Conservation (phyloP, 2,888 invertebrate genomes). For the Patella ulyssiponensis region DNA sequence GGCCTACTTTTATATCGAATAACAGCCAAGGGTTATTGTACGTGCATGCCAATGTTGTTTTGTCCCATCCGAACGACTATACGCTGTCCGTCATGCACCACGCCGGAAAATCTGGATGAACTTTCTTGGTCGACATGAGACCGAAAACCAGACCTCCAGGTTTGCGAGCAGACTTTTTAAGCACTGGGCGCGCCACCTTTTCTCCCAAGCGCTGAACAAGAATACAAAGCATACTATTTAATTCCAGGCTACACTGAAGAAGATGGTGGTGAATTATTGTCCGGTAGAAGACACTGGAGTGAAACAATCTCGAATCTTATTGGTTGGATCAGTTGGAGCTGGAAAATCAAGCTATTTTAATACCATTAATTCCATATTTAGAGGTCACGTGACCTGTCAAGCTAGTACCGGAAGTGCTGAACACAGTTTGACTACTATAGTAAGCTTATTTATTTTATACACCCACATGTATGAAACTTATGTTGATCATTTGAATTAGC, state of each 20-base stretch:
- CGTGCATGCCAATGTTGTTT: too few relatives aligned
- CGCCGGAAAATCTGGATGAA: too few relatives aligned
- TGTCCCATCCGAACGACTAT: too few relatives aligned
- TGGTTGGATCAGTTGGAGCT: slow-evolving; percentile 34
- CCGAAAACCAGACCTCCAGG: too few relatives aligned
- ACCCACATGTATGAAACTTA: too few relatives aligned
- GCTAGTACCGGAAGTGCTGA: slow-evolving; percentile 35
- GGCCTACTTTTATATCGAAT: too few relatives aligned
- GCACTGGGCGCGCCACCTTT: too few relatives aligned
- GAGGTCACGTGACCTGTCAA: slow-evolving; percentile 34
- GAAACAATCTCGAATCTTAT: slow-evolving; percentile 26
- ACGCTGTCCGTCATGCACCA: too few relatives aligned
- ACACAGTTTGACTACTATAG: slow-evolving; percentile 33
- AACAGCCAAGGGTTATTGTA: too few relatives aligned
- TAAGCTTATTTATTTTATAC: neutral
- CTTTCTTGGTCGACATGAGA: too few relatives aligned
- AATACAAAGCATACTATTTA: slow-evolving; percentile 33
- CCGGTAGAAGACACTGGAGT: slow-evolving; percentile 25
- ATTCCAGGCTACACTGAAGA: slow-evolving; percentile 47
- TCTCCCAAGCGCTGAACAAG: neutral
- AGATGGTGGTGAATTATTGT: slow-evolving; percentile 17
- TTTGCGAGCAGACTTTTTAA: too few relatives aligned
- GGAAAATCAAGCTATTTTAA: slow-evolving; percentile 40
- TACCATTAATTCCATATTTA: slow-evolving; percentile 37
- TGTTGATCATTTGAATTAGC: too few relatives aligned